These are phyloP conservation scores for Chrysochloris asiatica DNA, from an alignment of 2,113 vertebrate genomes.

Conservation along the genomic window DNA sequence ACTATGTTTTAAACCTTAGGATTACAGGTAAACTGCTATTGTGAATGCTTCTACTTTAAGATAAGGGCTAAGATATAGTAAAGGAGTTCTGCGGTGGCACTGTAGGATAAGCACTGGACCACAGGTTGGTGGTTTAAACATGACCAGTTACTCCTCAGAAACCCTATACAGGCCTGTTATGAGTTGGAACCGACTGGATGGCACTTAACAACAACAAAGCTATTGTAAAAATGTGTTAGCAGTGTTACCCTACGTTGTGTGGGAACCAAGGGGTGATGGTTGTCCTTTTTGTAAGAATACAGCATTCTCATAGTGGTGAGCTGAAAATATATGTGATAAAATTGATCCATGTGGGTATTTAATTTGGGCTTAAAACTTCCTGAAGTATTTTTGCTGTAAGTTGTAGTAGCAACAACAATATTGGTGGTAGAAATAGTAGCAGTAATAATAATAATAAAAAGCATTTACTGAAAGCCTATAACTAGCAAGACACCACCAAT, in stretches of 20 bases:
- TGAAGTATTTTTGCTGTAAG: neutral
- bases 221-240: neutral
- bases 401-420: neutral
- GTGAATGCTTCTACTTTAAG: too few species aligned
- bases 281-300: neutral
- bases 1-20: too few species aligned
- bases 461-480: neutral
- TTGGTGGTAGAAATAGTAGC: neutral
- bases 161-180: too few species aligned
- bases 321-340: neutral
- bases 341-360: neutral
- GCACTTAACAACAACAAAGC: too few species aligned
- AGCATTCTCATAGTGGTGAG: neutral
- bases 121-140: too few species aligned
- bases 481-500: neutral
- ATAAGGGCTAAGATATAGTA: too few species aligned
- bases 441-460: neutral
- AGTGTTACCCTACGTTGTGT: neutral
- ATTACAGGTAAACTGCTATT: too few species aligned
- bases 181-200: too few species aligned
- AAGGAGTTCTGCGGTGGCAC: too few species aligned
- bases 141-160: too few species aligned
- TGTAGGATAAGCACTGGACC: too few species aligned
- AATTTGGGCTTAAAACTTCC: neutral
- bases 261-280: neutral